Conservation (phyloP, 2,797 vertebrate genomes). For the Acrocephalus scirpaceus region DNA sequence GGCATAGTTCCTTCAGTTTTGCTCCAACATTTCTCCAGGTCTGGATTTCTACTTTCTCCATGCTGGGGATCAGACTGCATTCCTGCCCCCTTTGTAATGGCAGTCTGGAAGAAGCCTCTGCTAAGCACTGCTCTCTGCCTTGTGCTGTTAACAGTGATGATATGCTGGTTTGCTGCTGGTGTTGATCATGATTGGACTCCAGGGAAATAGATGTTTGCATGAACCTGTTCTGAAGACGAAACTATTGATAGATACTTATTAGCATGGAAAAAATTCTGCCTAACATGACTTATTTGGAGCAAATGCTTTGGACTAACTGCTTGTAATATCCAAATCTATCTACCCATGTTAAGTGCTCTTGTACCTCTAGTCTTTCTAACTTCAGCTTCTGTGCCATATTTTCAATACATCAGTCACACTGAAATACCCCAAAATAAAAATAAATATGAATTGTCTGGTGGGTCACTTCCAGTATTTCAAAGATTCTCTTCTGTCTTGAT, state of each 20-base stretch:
- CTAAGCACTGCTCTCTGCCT: not conserved
- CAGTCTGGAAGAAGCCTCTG: not conserved
- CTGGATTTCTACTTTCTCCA: not conserved
- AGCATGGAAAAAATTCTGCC: not conserved
- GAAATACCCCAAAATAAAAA: not conserved
- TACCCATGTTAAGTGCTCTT: not conserved
- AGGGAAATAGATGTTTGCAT: not conserved
- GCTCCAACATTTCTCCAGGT: not conserved
- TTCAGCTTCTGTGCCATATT: not conserved
- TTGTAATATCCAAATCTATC: not conserved
- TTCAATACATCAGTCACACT: not conserved
- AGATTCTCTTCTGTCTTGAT: slow-evolving; percentile 10
- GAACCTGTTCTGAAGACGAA: not conserved
- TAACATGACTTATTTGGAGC: not conserved
- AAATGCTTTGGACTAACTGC: not conserved
- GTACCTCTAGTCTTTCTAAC: not conserved
- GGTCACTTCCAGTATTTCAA: not conserved
- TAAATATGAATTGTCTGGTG: not conserved
- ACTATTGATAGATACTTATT: not conserved
- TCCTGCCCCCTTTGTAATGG: not conserved
- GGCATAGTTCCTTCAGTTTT: not conserved
- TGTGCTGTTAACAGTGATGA: not conserved
- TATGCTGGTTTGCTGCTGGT: not conserved
- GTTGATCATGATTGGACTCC: not conserved
- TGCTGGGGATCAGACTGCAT: not conserved